Evolutionary conservation across 2,888 invertebrate genomes (phyloP).

Genomic region (Oscheius sp.): DNA sequence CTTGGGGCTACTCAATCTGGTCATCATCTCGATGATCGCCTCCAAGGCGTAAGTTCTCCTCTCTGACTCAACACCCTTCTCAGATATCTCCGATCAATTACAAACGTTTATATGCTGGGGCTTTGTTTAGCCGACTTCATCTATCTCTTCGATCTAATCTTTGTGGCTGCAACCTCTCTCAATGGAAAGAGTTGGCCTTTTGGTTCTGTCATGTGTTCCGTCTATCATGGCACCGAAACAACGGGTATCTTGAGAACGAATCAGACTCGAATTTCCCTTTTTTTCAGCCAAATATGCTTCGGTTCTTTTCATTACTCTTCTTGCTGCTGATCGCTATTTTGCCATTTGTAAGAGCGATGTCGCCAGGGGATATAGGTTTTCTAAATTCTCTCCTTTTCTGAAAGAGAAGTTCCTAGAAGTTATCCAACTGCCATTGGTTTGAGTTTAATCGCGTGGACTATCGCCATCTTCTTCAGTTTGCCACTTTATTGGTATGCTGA

Average conservation of each 20-base stretch:
- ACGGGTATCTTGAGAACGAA: slow-evolving; percentile 50
- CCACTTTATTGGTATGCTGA: slow-evolving; percentile 64
- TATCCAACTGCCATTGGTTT: slow-evolving; percentile 58
- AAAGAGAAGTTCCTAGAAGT: slow-evolving; percentile 39
- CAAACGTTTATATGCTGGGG: slow-evolving; percentile 67
- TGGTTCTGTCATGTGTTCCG: slow-evolving; percentile 60
- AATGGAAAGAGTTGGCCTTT: slow-evolving; percentile 69
- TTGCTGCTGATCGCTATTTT: slow-evolving; percentile 66
- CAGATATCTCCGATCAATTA: slow-evolving; percentile 68
- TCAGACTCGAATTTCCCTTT: too few species aligned
- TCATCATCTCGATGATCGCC: slow-evolving; percentile 64
- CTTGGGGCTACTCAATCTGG: slow-evolving; percentile 64
- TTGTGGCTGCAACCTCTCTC: slow-evolving; percentile 68
- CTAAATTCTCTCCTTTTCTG: too few species aligned
- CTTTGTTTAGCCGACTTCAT: slow-evolving; percentile 68
- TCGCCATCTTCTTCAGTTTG: slow-evolving; percentile 59
- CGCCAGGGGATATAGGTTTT: slow-evolving; percentile 49
- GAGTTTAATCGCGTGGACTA: slow-evolving; percentile 61
- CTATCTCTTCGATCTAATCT: slow-evolving; percentile 63
- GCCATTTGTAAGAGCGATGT: slow-evolving; percentile 65
- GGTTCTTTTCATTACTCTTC: slow-evolving; percentile 66
- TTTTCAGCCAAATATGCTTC: slow-evolving; percentile 66
- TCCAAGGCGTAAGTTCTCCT: slow-evolving; percentile 44
- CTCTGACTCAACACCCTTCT: slow-evolving; percentile 6
- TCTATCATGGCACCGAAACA: slow-evolving; percentile 68